phyloP scores from a whole-genome alignment of 1,140 invertebrate species.

The Chlorops oryzae region DNA sequence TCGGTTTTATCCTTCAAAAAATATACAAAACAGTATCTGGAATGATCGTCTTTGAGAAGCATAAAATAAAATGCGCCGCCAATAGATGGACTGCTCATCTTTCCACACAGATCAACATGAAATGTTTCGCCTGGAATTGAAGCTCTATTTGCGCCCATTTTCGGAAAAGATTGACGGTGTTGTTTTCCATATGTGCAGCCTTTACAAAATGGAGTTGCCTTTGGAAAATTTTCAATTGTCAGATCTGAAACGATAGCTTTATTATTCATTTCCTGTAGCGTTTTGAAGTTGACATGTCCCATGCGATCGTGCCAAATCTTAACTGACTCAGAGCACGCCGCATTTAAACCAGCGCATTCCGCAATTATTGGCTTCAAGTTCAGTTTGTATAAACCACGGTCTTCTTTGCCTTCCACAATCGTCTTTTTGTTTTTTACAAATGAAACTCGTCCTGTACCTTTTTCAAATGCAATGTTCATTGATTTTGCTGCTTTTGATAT shows the following conservation, averaged over 20 bases:
- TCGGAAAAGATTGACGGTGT: slow-evolving; percentile 18
- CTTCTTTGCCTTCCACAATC: slow-evolving; percentile 13
- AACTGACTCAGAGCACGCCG: no score
- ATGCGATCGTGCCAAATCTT: slow-evolving; percentile 26
- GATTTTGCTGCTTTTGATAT: slow-evolving; percentile 23
- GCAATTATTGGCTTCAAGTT: no score
- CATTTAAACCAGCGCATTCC: no score
- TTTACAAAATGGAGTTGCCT: slow-evolving; percentile 24
- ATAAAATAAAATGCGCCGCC: slow-evolving; percentile 40
- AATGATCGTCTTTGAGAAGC: slow-evolving; percentile 38
- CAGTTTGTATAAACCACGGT: slow-evolving; percentile 13
- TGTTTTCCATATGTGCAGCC: slow-evolving; percentile 37
- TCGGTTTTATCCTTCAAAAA: slow-evolving; percentile 43
- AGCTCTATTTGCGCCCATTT: background rate
- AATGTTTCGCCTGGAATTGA: slow-evolving; percentile 17
- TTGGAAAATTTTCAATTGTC: background rate
- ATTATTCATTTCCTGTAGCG: slow-evolving; percentile 17
- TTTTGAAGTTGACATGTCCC: slow-evolving; percentile 23
- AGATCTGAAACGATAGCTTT: slow-evolving; percentile 12
- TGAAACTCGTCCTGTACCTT: slow-evolving; percentile 11
- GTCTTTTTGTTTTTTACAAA: slow-evolving; percentile 12
- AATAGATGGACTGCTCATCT: slow-evolving; percentile 26
- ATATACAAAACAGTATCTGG: slow-evolving; percentile 24
- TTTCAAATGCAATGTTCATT: slow-evolving; percentile 20
- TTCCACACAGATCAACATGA: slow-evolving; percentile 31